A percentile compares a stretch with the other conserved stretches of the same genome.
These are phyloP conservation scores for Cylloceria caligata DNA, from an alignment of 2,888 invertebrate genomes.

Conservation along the genomic window DNA sequence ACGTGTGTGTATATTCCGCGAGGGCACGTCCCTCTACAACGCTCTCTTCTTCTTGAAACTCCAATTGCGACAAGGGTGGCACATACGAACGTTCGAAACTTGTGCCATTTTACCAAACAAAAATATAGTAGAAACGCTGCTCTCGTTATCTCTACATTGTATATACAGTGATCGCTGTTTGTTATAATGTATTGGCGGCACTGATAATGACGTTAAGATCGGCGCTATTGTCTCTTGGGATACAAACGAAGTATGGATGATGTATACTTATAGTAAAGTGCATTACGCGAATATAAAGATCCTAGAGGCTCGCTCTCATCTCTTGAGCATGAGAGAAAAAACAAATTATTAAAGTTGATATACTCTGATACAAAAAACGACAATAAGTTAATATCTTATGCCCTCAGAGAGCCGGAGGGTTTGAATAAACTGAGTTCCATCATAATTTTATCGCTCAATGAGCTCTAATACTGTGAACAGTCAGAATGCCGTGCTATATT, in stretches of 20 bases:
- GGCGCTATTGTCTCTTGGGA: slow-evolving; percentile 13
- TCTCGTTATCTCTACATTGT: slow-evolving; percentile 8
- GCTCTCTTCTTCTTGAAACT: slow-evolving; percentile 36
- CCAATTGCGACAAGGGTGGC: slow-evolving; percentile 33
- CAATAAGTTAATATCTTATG: background rate
- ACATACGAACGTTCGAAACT: background rate
- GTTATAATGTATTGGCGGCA: background rate
- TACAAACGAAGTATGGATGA: background rate
- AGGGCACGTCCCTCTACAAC: slow-evolving; percentile 45
- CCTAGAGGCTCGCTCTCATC: background rate
- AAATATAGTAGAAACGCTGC: slow-evolving; percentile 23
- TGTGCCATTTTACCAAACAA: slow-evolving; percentile 6
- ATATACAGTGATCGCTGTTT: slow-evolving; percentile 5
- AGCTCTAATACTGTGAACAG: slow-evolving; percentile 12
- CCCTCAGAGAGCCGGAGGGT: background rate
- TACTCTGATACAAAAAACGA: slow-evolving; percentile 3
- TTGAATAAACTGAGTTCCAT: slow-evolving; percentile 7
- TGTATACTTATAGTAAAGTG: background rate
- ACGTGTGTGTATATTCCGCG: slow-evolving; percentile 43
- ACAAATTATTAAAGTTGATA: background rate
- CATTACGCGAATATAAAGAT: background rate
- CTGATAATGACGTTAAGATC: slow-evolving; percentile 24
- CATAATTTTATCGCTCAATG: slow-evolving; percentile 33
- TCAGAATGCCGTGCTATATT: background rate
- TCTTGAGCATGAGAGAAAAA: background rate